Evolutionary conservation across 2,888 invertebrate species (phyloP).

Genomic region (Diaperis boleti): DNA sequence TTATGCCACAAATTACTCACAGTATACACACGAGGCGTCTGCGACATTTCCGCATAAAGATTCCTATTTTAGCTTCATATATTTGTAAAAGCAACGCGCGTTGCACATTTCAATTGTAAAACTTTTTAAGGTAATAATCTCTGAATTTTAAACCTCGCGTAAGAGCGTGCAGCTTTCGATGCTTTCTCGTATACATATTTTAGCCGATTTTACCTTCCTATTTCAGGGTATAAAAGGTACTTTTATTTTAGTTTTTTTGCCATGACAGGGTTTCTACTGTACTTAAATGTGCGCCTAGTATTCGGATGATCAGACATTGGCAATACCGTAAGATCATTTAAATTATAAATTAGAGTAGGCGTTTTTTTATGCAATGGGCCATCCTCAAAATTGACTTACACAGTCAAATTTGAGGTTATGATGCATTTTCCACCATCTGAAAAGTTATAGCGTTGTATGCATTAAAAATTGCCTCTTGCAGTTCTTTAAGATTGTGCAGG

Average conservation of each 20-base stretch:
- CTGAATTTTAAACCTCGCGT: conserved; percentile 7
- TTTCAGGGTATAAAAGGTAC: no score
- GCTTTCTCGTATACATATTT: conserved; percentile 6
- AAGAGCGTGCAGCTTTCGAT: background rate
- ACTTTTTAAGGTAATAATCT: conserved; percentile 17
- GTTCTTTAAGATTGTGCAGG: no score
- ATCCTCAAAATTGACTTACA: conserved; percentile 25
- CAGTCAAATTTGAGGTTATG: conserved; percentile 26
- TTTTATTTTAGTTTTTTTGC: no score
- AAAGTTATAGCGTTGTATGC: no score
- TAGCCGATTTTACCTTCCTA: conserved; percentile 9
- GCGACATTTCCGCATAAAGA: conserved; percentile 6
- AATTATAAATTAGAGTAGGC: no score
- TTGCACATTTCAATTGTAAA: conserved; percentile 8
- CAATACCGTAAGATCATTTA: no score
- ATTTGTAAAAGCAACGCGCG: conserved; percentile 13
- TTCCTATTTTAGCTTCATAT: background rate
- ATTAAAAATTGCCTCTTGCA: no score
- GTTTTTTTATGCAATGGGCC: no score
- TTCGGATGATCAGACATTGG: no score
- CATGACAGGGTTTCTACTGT: no score
- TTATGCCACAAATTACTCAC: conserved; percentile 15
- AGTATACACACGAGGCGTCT: background rate
- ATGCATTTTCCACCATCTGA: no score
- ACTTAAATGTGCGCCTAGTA: no score